These are phyloP conservation scores for Alloplasta piceator DNA, from an alignment of 2,888 invertebrate species.

Conservation along the genomic window DNA sequence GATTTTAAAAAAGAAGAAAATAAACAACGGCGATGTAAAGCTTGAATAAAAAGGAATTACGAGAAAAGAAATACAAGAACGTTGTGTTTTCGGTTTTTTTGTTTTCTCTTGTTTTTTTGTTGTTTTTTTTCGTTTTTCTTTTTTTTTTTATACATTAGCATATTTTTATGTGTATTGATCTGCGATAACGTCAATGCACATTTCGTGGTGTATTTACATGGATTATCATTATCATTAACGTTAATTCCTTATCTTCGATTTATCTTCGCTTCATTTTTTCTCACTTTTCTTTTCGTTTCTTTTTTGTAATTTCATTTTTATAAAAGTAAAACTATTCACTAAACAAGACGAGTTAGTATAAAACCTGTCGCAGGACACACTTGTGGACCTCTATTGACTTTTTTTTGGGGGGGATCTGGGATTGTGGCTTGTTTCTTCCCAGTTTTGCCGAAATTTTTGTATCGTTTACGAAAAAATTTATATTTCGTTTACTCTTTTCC, in stretches of 20 bases:
- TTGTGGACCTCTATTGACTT: conserved; percentile 68
- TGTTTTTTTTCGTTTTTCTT: conserved; percentile 26
- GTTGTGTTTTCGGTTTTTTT: conserved; percentile 14
- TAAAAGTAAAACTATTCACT: conserved; percentile 79
- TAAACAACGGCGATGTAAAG: conserved; percentile 56
- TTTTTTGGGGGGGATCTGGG: conserved; percentile 5
- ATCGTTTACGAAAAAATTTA: background rate
- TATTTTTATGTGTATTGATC: conserved; percentile 74
- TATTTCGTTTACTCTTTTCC: conserved; percentile 5
- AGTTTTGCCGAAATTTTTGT: conserved; percentile 36
- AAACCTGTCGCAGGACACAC: conserved; percentile 74
- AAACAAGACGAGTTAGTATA: conserved; percentile 78
- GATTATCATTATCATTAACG: conserved; percentile 60
- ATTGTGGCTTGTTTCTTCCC: conserved; percentile 58
- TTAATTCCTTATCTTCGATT: conserved; percentile 11
- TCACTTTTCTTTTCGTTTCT: conserved; percentile 27
- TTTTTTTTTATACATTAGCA: conserved; percentile 67
- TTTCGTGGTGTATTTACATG: conserved; percentile 77
- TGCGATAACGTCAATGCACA: conserved; percentile 74
- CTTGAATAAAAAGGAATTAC: conserved; percentile 58
- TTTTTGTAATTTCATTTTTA: conserved; percentile 70
- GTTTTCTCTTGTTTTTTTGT: conserved; percentile 20
- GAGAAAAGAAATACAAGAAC: conserved; percentile 26
- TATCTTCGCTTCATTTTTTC: conserved; percentile 4
- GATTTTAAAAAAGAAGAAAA: conserved; percentile 27